Evolutionary conservation across 2,113 vertebrate species (phyloP).

Genomic region (Aspiorhynchus laticeps): DNA sequence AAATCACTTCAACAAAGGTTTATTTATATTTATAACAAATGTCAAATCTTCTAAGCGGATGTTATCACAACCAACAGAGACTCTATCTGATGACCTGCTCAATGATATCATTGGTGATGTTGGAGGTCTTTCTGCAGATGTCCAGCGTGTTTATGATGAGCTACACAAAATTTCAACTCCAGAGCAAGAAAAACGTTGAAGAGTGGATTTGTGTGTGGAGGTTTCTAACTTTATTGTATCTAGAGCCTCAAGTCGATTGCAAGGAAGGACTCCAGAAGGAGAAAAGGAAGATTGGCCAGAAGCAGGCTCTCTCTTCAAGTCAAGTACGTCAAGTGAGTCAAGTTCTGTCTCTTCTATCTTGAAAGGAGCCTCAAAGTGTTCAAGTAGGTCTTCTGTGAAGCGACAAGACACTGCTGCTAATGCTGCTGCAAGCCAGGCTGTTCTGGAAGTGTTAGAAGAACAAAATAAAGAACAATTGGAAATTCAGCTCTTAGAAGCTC

Average conservation of each 20-base stretch:
- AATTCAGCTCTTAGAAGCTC: slow-evolving; percentile 11
- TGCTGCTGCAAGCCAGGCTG: slow-evolving; percentile 56
- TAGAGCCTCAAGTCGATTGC: slow-evolving; percentile 38
- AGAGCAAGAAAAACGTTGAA: slow-evolving; percentile 25
- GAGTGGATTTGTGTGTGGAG: slow-evolving; percentile 45
- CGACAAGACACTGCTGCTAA: slow-evolving; percentile 40
- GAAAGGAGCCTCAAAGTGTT: background rate
- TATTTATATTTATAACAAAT: slow-evolving; percentile 40
- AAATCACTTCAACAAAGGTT: slow-evolving; percentile 37
- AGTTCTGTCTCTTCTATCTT: slow-evolving; percentile 1
- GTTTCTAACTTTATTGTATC: slow-evolving; percentile 26
- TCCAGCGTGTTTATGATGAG: slow-evolving; percentile 38
- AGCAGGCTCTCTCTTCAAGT: slow-evolving; percentile 39
- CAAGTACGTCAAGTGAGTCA: slow-evolving; percentile 10
- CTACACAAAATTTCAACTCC: slow-evolving; percentile 21
- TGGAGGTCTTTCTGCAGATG: slow-evolving; percentile 29
- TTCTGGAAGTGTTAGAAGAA: slow-evolving; percentile 53
- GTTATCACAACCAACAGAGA: slow-evolving; percentile 38
- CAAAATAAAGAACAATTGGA: slow-evolving; percentile 49
- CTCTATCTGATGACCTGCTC: slow-evolving; percentile 34
- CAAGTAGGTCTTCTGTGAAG: slow-evolving; percentile 40
- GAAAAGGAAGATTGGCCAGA: slow-evolving; percentile 46
- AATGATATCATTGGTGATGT: slow-evolving; percentile 45
- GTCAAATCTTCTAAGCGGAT: slow-evolving; percentile 24
- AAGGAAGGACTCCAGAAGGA: slow-evolving; percentile 17